Base-by-base conservation (phyloP, 2,888 invertebrate genomes). In the Aspidiotus rigidus region DNA sequence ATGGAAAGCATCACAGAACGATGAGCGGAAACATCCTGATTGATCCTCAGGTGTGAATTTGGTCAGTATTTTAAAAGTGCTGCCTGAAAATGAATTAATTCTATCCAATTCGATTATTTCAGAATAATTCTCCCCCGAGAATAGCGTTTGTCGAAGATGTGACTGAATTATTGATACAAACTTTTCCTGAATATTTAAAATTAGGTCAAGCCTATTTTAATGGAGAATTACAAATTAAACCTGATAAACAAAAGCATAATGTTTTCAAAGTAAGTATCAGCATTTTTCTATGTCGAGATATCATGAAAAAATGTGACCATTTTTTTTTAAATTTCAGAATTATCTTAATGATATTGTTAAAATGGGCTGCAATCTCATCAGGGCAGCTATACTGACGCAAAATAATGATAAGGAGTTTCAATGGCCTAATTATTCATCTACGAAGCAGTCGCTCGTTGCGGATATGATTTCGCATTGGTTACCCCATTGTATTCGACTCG, bases 151-250 rank as follows among this genome's bases (percentile, higher is more conserved):
- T 90, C 64, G 90, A 93, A 76, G 88, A 89, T 75, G 80, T 92
- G 44, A 88, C 89, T 72, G 85, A 87, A 69, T 82, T 88, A 71
- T 83, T 93, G 55, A 83, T 86, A 1, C 85, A 86, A 70, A 85
- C 87, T 72, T 84, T 97, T 76, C 91, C 93, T 44, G 93, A 96
- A 78, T 83, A 99, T 75, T 98, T 96, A 96, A 90, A 93, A 77
- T 84, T 99, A 1, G 96, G 97, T 0, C 88, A 94, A 76, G 86
- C 93, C 54, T 98, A 98, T 82, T 95, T 96, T 78, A 88, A 89
- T 7, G 92, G 91, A 8, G 90, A 93, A 76, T 79, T 95, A 69
- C 85, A 87, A 74, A 86, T 89, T 0, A 86, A 88, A 72, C 83
- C 86, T 11, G 87, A 87, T 76, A 78, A 83, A 2, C 84, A 86